Percentiles rank a stretch among this genome's conserved stretches.
phyloP scores from a whole-genome alignment of 2,888 invertebrate species.

The Theodoxus fluviatilis region DNA sequence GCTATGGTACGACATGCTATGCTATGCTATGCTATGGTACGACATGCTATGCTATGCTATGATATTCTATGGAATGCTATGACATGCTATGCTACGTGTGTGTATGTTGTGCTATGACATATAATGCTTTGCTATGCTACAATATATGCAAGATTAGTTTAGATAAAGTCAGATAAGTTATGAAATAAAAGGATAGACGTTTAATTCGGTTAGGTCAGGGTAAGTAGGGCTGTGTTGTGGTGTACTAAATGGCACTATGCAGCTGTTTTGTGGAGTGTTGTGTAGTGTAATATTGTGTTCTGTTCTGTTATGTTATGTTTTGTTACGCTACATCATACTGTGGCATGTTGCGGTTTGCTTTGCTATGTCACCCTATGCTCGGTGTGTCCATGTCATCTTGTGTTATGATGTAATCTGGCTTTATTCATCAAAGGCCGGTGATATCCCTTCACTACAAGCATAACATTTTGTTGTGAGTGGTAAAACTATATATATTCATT shows the following conservation, averaged over 20 bases:
- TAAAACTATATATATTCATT: no score
- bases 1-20: slow-evolving; percentile 15
- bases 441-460: no score
- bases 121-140: not conserved
- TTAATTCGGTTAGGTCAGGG: not conserved
- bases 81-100: slow-evolving; percentile 9
- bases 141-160: no score
- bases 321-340: slow-evolving; percentile 10
- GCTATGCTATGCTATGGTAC: slow-evolving; percentile 22
- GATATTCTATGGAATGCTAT: no score
- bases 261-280: no score
- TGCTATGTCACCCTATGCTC: slow-evolving; percentile 9
- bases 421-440: no score
- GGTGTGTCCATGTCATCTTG: slow-evolving; percentile 21
- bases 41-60: slow-evolving; percentile 22
- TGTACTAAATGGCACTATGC: no score
- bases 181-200: slow-evolving; percentile 4
- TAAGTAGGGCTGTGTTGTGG: slow-evolving; percentile 21
- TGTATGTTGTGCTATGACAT: not conserved
- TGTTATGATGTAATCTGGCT: no score
- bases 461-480: no score
- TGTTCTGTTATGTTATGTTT: not conserved
- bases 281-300: not conserved
- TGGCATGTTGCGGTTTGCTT: slow-evolving; percentile 19
- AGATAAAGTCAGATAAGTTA: no score